These are phyloP conservation scores for Helogale parvula DNA, from an alignment of 2,113 vertebrate species.

Conservation along the genomic window DNA sequence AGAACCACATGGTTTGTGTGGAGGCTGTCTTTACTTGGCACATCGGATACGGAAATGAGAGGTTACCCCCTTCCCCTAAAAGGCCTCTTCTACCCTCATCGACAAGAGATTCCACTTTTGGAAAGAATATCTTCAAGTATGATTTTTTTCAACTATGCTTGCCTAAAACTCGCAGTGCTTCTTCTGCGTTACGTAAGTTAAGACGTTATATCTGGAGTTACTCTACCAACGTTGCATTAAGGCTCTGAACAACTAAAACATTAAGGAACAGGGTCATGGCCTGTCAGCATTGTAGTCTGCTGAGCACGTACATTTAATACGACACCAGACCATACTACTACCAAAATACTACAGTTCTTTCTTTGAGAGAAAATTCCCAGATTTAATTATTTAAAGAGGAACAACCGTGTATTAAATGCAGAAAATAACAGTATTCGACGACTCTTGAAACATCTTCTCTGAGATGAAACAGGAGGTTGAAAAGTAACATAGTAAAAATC, in stretches of 20 bases:
- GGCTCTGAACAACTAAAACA: slow-evolving; percentile 38
- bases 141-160: neutral
- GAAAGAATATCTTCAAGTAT: neutral
- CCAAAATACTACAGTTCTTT: neutral
- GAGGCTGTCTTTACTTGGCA: neutral
- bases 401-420: neutral
- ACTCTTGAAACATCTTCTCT: slow-evolving; percentile 29
- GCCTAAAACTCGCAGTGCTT: slow-evolving; percentile 40
- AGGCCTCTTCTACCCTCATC: neutral
- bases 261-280: neutral
- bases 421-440: slow-evolving; percentile 22
- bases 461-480: slow-evolving; percentile 4
- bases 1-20: neutral
- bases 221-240: neutral
- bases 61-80: neutral
- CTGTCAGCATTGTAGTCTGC: neutral
- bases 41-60: neutral
- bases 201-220: neutral
- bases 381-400: slow-evolving; percentile 43
- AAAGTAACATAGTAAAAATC: slow-evolving; percentile 25
- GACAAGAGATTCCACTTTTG: neutral
- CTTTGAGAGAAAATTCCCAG: slow-evolving; percentile 21
- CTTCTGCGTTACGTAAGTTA: neutral
- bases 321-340: neutral
- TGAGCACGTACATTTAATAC: neutral